These are phyloP conservation scores for Plodia interpunctella DNA, from an alignment of 1,140 invertebrate species.

Conservation along the genomic window DNA sequence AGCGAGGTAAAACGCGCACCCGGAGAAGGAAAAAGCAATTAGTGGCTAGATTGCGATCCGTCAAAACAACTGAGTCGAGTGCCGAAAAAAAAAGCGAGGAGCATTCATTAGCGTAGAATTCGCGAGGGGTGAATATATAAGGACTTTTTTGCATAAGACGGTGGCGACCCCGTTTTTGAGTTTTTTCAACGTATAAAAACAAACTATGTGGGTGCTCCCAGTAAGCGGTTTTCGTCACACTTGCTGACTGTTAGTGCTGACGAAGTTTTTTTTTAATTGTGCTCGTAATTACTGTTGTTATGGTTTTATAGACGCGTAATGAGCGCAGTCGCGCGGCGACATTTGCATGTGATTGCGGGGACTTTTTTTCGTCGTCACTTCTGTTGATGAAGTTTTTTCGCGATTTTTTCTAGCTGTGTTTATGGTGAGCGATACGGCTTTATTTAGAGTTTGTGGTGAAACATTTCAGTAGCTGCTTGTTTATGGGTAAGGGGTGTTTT, in stretches of 20 bases:
- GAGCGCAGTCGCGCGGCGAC: constrained; percentile 60
- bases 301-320: constrained; percentile 67
- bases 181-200: constrained; percentile 54
- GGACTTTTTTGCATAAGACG: constrained; percentile 74
- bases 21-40: constrained; percentile 75
- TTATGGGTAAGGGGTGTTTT: constrained; percentile 64
- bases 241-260: constrained; percentile 51
- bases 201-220: constrained; percentile 66
- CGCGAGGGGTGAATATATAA: constrained; percentile 75
- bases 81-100: constrained; percentile 55
- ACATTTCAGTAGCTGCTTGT: constrained; percentile 64
- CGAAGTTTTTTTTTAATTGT: constrained; percentile 72
- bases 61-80: constrained; percentile 73
- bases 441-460: constrained; percentile 70
- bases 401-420: constrained; percentile 50
- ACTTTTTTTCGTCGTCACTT: constrained; percentile 59
- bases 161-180: constrained; percentile 58
- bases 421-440: constrained; percentile 55
- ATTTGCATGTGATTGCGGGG: constrained; percentile 69
- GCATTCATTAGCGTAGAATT: constrained; percentile 73
- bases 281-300: constrained; percentile 70
- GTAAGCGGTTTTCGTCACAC: constrained; percentile 74
- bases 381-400: constrained; percentile 65
- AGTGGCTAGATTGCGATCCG: constrained; percentile 75
- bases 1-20: constrained; percentile 65